Base-by-base conservation (phyloP, 2,113 vertebrate genomes). In the Tor tambroides region DNA sequence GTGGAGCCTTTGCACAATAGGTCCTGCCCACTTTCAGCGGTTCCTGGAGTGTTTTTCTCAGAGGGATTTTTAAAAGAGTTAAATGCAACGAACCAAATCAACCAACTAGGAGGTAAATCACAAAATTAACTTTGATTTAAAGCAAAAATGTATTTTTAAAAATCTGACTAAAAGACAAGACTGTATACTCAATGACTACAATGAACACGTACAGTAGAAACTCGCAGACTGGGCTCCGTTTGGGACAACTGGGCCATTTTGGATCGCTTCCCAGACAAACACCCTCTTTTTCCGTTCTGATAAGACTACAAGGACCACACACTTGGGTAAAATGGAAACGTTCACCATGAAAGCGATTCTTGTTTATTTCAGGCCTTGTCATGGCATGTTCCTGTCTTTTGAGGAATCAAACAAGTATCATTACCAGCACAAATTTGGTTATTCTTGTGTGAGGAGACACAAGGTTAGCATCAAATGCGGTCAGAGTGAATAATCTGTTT, bases 231-330 rank as follows among this genome's bases (percentile, higher is more conserved):
- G 6, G 46, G 3, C 26, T 78, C 1, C 2, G 9, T 80, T 80
- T 63, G n/a, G 35, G 6, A 21, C 63, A 19, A 10, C 6, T 19
- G 6, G 17, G 11, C 32, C 35, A 21, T 41, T 41, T 43, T 67
- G 61, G 80, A 38, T 46, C 26, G 0, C 9, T 67, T 49, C 41
- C 80, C 3, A 6, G 17, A 49, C 35, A 49, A 21, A 51, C 23
- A 38, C 30, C 56, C 51, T 59, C 30, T 51, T 35, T 67, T 30
- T 28, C 8, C 61, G 49, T 65, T 23, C 56, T 30, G 61, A 67
- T 67, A 46, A 82, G 41, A 49, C 17, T 1, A 15, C 61, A 15
- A 67, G 79, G 61, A 82, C 80, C 80, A 49, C 59, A 69, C 61
- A 69, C 38, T 82, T 28, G 0, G 0, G 0, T 6, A 21, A 67